Base-by-base conservation (phyloP, 2,888 invertebrate genomes). In the Phytoseiulus persimilis region DNA sequence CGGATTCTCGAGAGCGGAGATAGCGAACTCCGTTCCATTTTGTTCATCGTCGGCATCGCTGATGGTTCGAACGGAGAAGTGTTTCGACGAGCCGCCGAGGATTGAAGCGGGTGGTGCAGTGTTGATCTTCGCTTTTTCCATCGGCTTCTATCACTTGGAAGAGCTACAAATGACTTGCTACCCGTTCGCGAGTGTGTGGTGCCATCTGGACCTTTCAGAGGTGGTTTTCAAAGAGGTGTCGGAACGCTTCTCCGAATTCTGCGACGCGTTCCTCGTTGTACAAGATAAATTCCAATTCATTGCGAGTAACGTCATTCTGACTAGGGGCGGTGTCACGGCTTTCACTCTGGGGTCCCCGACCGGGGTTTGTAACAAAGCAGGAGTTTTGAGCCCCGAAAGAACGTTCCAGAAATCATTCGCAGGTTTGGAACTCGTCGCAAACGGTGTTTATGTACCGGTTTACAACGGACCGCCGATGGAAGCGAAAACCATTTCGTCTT, bases 61-160 rank as follows among this genome's bases (percentile, higher is more conserved):
- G 84, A 84, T 32, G 18, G n/a, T 87, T 87, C 87, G 23, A 11
- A 87, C 39, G 28, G 87, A 87, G 18, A 39, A 87, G 87, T 87
- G 33, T 31, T 87, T 87, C 45, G 87, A 87, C 31, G 33, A 87
- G 18, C 65, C 65, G 14, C 65, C 65, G 65, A 65, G 65, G 1
- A 65, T 65, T 28, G 65, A 6, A 18, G 65, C 65, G 23, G 65
- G 65, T 11, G 18, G 65, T 65, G 65, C 65, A 23, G 65, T 65
- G 65, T 65, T 65, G 65, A 65, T 65, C 14, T 65, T 65, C 65
- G 65, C 65, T 1, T 28, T 65, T 65, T 65, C 65, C 65, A 65
- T 65, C 65, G 65, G 65, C 28, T 65, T 65, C 65, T 23, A 65
- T 32, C 39, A n/a, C 28, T 87, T 33, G 45, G 33, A 87, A 87